Percentiles rank a stretch among this genome's conserved stretches.
Evolutionary conservation across 2,888 invertebrate genomes (phyloP).

Genomic region (Epinotia nisella): DNA sequence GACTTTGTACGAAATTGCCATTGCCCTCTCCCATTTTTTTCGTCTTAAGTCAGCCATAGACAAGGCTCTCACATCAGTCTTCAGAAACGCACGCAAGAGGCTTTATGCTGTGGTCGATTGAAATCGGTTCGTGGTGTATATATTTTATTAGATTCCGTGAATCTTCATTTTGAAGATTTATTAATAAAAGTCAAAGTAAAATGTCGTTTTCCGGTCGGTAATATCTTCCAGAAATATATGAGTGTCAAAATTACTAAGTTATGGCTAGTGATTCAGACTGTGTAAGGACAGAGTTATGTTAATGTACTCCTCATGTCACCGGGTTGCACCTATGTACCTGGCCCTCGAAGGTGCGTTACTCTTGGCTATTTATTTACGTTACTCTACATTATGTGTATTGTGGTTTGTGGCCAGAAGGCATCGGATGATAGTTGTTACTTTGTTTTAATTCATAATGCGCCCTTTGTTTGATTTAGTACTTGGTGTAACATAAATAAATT

Average conservation of each 20-base stretch:
- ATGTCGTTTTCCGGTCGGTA: conserved; percentile 58
- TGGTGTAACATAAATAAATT: conserved; percentile 64
- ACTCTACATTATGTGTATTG: conserved; percentile 34
- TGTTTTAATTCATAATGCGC: conserved; percentile 41
- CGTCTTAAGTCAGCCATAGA: conserved; percentile 45
- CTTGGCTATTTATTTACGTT: conserved; percentile 54
- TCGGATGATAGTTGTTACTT: conserved; percentile 32
- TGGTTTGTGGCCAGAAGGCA: conserved; percentile 19
- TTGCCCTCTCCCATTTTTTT: conserved; percentile 37
- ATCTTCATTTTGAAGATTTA: conserved; percentile 53
- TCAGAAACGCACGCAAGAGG: conserved; percentile 49
- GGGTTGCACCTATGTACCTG: conserved; percentile 80
- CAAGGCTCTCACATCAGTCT: conserved; percentile 41
- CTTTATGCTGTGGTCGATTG: conserved; percentile 65
- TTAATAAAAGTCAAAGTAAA: conserved; percentile 66
- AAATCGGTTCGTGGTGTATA: conserved; percentile 60
- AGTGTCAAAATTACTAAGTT: conserved; percentile 60
- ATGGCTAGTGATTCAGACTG: conserved; percentile 71
- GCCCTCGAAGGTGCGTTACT: conserved; percentile 73
- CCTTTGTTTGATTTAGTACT: conserved; percentile 53
- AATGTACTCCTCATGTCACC: conserved; percentile 77
- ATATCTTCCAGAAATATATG: conserved; percentile 52
- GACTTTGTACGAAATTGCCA: conserved; percentile 32
- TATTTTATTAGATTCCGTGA: conserved; percentile 59
- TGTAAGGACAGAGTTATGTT: conserved; percentile 80